Evolutionary conservation across 2,113 vertebrate species (phyloP).

Genomic region (Etia nguti): DNA sequence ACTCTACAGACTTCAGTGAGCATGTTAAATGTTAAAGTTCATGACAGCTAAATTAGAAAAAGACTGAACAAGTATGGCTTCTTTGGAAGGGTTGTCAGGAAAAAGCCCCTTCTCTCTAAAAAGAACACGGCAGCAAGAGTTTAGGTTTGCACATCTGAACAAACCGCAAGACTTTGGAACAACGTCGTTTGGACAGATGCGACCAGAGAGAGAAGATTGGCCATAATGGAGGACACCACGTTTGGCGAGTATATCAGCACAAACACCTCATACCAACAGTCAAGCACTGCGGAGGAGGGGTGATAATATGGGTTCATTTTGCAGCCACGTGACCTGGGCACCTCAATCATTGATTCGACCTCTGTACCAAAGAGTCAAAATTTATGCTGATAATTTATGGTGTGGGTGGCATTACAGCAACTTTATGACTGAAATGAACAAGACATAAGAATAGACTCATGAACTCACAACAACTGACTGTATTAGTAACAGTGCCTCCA

Average conservation of each 20-base stretch:
- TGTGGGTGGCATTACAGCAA: constrained; percentile 4
- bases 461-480: not conserved
- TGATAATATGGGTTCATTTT: not conserved
- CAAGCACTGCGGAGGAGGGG: not conserved
- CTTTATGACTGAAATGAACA: constrained; percentile 31
- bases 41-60: not conserved
- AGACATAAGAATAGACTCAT: not conserved
- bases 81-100: not conserved
- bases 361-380: not conserved
- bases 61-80: not conserved
- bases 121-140: not conserved
- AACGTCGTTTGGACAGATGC: not conserved
- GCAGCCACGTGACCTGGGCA: not conserved
- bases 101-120: not conserved
- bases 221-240: not conserved
- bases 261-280: not conserved
- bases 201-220: not conserved
- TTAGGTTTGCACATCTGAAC: not conserved
- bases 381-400: constrained; percentile 41
- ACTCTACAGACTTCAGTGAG: not conserved
- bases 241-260: not conserved
- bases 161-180: not conserved
- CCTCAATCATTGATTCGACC: not conserved
- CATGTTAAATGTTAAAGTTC: not conserved
- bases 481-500: constrained; percentile 18